phyloP scores from a whole-genome alignment of 2,113 vertebrate genomes.

The Oncorhynchus nerka region DNA sequence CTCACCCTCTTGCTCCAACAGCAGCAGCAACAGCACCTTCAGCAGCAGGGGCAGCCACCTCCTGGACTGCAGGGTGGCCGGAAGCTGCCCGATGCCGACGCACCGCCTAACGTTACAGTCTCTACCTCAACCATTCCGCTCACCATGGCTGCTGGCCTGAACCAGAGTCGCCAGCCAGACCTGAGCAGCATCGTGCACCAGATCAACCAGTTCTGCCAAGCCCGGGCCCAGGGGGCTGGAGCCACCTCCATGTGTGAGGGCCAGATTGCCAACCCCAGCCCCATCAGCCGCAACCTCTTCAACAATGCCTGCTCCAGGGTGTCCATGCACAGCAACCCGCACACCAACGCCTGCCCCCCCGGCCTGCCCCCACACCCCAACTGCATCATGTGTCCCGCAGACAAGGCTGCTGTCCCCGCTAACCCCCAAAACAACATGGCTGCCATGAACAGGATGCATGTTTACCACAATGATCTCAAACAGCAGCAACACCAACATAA shows the following conservation, averaged over 20 bases:
- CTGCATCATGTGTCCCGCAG: constrained; percentile 86
- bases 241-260: constrained; percentile 97
- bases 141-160: constrained; percentile 92
- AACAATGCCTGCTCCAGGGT: constrained; percentile 96
- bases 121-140: constrained; percentile 99
- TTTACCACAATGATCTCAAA: constrained; percentile 85
- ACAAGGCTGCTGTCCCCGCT: constrained; percentile 78
- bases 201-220: constrained; percentile 99
- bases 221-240: constrained; percentile 84
- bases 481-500: constrained; percentile 74
- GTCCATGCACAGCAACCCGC: constrained; percentile 82
- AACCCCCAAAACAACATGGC: constrained; percentile 76
- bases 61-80: constrained; percentile 82
- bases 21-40: constrained; percentile 80
- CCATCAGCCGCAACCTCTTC: constrained; percentile 96
- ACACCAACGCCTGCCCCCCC: constrained; percentile 33
- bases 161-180: constrained; percentile 90
- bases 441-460: constrained; percentile 84
- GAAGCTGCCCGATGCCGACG: constrained; percentile 93
- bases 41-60: constrained; percentile 79
- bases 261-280: constrained; percentile 98
- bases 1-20: constrained; percentile 77
- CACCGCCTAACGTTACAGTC: constrained; percentile 98
- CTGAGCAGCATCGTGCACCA: constrained; percentile 98
- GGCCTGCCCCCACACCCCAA: constrained; percentile 70